Evolutionary conservation across 2,797 vertebrate species (phyloP).

Genomic region (Gallinago nigripennis): DNA sequence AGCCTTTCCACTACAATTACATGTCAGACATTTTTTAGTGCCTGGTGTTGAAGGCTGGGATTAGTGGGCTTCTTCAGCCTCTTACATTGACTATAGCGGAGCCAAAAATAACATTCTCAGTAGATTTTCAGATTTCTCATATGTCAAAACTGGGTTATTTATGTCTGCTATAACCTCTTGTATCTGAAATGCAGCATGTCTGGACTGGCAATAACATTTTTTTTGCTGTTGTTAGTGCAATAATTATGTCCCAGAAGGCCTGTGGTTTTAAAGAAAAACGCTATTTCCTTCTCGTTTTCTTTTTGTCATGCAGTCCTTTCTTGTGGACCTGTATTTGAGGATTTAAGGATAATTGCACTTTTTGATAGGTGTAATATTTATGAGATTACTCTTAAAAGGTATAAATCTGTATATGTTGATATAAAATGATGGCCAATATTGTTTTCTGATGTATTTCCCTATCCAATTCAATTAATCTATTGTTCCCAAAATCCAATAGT

Average conservation of each 20-base stretch:
- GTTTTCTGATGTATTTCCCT: background rate
- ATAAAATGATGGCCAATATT: background rate
- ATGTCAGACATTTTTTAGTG: background rate
- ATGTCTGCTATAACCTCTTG: background rate
- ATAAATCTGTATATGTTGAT: background rate
- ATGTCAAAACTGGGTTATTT: constrained; percentile 37
- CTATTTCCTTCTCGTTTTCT: background rate
- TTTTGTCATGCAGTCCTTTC: background rate
- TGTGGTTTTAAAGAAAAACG: background rate
- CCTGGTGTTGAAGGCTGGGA: constrained; percentile 17
- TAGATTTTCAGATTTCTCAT: constrained; percentile 34
- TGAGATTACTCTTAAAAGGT: background rate
- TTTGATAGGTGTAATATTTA: background rate
- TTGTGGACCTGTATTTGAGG: background rate
- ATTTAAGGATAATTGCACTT: background rate
- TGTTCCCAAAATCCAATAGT: background rate
- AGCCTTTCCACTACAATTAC: background rate
- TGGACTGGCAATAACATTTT: background rate
- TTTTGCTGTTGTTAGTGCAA: background rate
- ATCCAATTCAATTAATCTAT: background rate
- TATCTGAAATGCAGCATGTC: background rate
- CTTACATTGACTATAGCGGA: background rate
- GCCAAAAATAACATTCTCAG: constrained; percentile 28
- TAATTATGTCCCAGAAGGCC: background rate
- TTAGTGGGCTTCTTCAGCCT: constrained; percentile 37